Evolutionary conservation across 53 echinoderm and acorn worm genomes (phyloP).

Genomic region (Apostichopus leukothele): DNA sequence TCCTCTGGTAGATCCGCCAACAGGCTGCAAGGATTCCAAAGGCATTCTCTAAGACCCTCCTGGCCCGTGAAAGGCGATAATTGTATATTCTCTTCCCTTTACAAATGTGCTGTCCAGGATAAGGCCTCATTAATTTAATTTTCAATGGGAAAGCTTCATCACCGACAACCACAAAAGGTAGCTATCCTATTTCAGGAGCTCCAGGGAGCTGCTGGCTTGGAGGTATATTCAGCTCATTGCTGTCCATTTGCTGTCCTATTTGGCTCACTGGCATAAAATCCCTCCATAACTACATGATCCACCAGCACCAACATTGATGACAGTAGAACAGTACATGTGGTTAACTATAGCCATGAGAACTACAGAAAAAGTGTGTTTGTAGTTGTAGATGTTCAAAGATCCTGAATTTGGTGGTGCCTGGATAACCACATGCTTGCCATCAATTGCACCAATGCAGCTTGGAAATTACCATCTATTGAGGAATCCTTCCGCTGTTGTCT

Average conservation of each 20-base stretch:
- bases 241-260: too few species aligned
- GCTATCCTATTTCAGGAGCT: slow-evolving; percentile 37
- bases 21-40: slow-evolving; percentile 57
- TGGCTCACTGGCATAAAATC: too few species aligned
- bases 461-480: slow-evolving; percentile 59
- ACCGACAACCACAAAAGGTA: slow-evolving; percentile 52
- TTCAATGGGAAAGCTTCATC: slow-evolving; percentile 62
- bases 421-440: slow-evolving; percentile 61
- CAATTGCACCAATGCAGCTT: slow-evolving; percentile 60
- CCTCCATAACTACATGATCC: slow-evolving; percentile 43
- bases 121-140: slow-evolving; percentile 59
- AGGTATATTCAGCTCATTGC: slow-evolving; percentile 28
- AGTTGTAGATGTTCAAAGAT: background rate
- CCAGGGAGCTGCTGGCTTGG: slow-evolving; percentile 46
- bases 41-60: slow-evolving; percentile 38
- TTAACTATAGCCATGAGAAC: slow-evolving; percentile 55
- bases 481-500: slow-evolving; percentile 48
- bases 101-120: slow-evolving; percentile 52
- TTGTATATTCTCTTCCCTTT: slow-evolving; percentile 51
- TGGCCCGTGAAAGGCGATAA: slow-evolving; percentile 47
- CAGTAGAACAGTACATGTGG: slow-evolving; percentile 45
- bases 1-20: slow-evolving; percentile 59
- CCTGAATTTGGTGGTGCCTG: slow-evolving; percentile 26
- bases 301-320: slow-evolving; percentile 49
- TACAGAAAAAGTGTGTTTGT: slow-evolving; percentile 48